Evolutionary conservation across 1,140 invertebrate species (phyloP).

Genomic region (Hylaeus anthracinus): DNA sequence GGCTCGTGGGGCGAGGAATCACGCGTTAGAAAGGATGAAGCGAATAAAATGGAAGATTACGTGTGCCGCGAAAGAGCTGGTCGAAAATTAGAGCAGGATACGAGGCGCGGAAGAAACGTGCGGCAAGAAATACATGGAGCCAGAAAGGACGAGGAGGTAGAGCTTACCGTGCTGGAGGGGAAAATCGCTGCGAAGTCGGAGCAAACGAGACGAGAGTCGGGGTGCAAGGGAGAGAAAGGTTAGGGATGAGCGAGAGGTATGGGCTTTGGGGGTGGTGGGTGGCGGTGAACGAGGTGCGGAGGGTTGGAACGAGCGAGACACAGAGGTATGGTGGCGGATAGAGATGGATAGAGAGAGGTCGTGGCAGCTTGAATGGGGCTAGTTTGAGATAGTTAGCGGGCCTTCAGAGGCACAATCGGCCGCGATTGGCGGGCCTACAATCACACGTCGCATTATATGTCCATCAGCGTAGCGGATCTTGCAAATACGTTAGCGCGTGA

Average conservation of each 20-base stretch:
- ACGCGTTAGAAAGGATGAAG: conserved; percentile 27
- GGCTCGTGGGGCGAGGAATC: neutral
- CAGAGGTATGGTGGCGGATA: conserved; percentile 38
- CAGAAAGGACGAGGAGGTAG: neutral
- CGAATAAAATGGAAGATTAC: conserved; percentile 40
- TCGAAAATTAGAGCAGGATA: conserved; percentile 41
- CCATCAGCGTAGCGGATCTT: conserved; percentile 73
- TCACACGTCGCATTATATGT: conserved; percentile 78
- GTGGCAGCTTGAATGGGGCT: conserved; percentile 78
- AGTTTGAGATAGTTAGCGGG: conserved; percentile 81
- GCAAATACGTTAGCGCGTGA: conserved; percentile 71
- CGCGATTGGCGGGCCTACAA: conserved; percentile 80
- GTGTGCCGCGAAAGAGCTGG: conserved; percentile 33
- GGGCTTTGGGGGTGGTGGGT: neutral
- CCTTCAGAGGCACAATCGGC: conserved; percentile 80
- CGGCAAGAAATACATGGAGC: conserved; percentile 39
- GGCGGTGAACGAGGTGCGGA: conserved; percentile 21
- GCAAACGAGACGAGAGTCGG: conserved; percentile 12
- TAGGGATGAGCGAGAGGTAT: conserved; percentile 13
- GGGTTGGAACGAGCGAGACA: conserved; percentile 36
- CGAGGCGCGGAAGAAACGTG: conserved; percentile 37
- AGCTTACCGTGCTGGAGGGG: conserved; percentile 6
- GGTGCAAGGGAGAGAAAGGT: conserved; percentile 1
- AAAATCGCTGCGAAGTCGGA: conserved; percentile 25
- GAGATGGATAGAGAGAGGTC: conserved; percentile 66